These are phyloP conservation scores for Sinodicranocentrus sp. DNA, from an alignment of 2,888 invertebrate genomes.

Conservation along the genomic window DNA sequence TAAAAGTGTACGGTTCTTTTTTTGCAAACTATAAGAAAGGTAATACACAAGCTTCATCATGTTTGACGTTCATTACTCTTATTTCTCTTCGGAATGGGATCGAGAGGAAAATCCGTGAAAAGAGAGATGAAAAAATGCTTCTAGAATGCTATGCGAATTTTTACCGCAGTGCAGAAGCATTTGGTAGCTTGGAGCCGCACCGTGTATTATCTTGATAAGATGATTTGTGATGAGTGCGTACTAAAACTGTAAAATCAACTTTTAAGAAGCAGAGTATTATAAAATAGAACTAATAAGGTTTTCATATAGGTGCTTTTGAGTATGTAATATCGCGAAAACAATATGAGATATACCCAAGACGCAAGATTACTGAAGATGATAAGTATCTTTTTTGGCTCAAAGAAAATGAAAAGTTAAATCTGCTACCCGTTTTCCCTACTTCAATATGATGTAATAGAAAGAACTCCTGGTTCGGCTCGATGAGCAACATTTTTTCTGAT, in stretches of 20 bases:
- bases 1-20: conserved; percentile 63
- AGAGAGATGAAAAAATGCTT: too few species aligned
- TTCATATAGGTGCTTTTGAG: too few species aligned
- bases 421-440: conserved; percentile 35
- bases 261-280: neutral
- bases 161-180: conserved; percentile 12
- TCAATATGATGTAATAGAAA: neutral
- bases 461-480: neutral
- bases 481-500: neutral
- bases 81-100: conserved; percentile 32
- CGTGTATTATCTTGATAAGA: conserved; percentile 39
- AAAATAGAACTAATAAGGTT: too few species aligned
- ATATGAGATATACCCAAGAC: neutral
- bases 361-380: conserved; percentile 44
- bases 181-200: neutral
- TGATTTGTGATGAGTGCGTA: conserved; percentile 36
- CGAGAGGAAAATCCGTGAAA: conserved; percentile 61
- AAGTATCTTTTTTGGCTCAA: conserved; percentile 47
- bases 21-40: neutral
- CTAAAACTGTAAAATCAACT: conserved; percentile 42
- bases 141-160: too few species aligned
- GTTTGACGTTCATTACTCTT: conserved; percentile 45
- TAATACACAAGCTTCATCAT: conserved; percentile 17
- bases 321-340: too few species aligned
- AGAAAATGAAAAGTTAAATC: conserved; percentile 55